Conservation (phyloP, 2,113 vertebrate genomes). For the Serinus canaria region DNA sequence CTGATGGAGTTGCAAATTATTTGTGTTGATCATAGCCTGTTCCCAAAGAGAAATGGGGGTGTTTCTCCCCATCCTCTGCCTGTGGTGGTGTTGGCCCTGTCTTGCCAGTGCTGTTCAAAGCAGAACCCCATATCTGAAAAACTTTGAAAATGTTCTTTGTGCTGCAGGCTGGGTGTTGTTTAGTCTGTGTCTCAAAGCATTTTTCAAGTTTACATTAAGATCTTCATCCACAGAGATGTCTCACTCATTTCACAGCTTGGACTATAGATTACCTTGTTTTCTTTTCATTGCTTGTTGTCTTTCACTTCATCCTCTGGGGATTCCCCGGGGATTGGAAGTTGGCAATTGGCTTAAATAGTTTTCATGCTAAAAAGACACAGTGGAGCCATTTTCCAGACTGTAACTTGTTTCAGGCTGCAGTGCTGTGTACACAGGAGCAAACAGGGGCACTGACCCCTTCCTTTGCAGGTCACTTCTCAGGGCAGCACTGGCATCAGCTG, state of each 20-base stretch:
- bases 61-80: background rate
- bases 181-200: background rate
- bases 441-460: background rate
- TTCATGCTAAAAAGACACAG: background rate
- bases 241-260: background rate
- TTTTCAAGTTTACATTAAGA: background rate
- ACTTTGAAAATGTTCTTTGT: background rate
- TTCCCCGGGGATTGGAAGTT: background rate
- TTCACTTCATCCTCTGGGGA: background rate
- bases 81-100: background rate
- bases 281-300: background rate
- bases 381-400: background rate
- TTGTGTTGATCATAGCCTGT: background rate
- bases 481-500: background rate
- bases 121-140: background rate
- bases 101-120: background rate
- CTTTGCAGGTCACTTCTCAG: background rate
- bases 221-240: background rate
- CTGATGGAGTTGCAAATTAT: background rate
- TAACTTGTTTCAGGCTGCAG: background rate
- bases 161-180: background rate
- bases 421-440: background rate
- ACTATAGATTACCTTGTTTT: background rate
- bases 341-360: background rate
- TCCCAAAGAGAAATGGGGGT: background rate